Base-by-base conservation (phyloP, 2,888 invertebrate species). In the Agapostemon virescens region DNA sequence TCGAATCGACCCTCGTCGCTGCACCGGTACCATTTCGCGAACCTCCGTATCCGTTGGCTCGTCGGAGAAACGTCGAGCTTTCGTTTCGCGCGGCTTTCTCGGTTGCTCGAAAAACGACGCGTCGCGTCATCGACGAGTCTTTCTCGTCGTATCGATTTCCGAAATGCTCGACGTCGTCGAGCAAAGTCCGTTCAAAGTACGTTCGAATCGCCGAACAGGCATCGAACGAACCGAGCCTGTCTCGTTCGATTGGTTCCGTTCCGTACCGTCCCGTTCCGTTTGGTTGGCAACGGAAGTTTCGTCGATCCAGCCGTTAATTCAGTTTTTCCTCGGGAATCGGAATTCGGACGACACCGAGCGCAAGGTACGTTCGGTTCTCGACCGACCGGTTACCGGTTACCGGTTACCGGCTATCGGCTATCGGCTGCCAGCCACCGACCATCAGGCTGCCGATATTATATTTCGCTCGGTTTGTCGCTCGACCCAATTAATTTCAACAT, bases 401-500 rank as follows among this genome's bases (percentile, higher is more conserved):
- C 33, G 2, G 20, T 42, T 45, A 58, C 49, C 40, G 42, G 40
- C n/a, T 49, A 49, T 13, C 36, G 36, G 36, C 33, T 33, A 2
- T 5, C 33, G 2, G 33, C 36, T 15, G 15, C n/a, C 49, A n/a
- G 49, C 49, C n/a, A 49, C 55, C 26, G 55, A 49, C n/a, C n/a
- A n/a, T n/a, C n/a, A n/a, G n/a, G 13, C 30, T 30, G 1, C 55
- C 26, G 55, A 49, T 81, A 33, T 78, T 77, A 71, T 71, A 81
- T 81, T 77, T 74, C 71, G 77, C 64, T 49, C 33, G n/a, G 71
- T 81, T 83, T 83, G 74, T 81, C 63, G 77, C 69, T 73, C 63
- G 84, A 85, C 74, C 84, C 78, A 76, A 85, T 83, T 79, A 81
- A 71, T 74, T 74, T 73, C 73, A 69, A 23, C 61, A 49, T 38